Conservation (phyloP, 2,113 vertebrate species). For the Microcebus lehilahytsara region DNA sequence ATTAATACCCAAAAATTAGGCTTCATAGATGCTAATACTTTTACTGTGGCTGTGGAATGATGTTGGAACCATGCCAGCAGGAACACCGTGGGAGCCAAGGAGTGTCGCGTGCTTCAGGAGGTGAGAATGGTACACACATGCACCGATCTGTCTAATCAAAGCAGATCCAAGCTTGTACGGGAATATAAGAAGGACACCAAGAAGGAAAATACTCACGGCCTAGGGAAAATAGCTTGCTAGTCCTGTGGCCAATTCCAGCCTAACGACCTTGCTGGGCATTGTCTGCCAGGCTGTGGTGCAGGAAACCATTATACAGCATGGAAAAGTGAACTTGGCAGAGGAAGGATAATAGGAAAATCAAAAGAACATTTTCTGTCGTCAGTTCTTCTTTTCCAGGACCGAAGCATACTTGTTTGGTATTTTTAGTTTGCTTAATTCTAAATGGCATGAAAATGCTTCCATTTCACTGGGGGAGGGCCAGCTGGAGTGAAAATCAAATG, state of each 20-base stretch:
- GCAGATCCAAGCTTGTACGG: neutral
- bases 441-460: neutral
- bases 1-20: neutral
- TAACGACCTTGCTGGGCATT: neutral
- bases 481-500: constrained; percentile 49
- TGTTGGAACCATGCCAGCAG: neutral
- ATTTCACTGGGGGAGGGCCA: neutral
- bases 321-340: neutral
- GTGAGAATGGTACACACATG: neutral
- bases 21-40: neutral
- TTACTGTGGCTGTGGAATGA: neutral
- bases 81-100: neutral
- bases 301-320: neutral
- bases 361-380: constrained; percentile 11
- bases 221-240: neutral
- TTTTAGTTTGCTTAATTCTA: constrained; percentile 36
- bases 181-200: neutral
- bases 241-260: neutral
- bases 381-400: neutral
- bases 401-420: neutral
- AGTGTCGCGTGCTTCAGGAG: neutral
- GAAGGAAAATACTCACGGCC: neutral
- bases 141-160: neutral
- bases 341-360: neutral
- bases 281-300: neutral